Percentiles rank a stretch among this genome's conserved stretches.
Evolutionary conservation across 2,888 invertebrate genomes (phyloP).

Genomic region (Acrobasis consociella): DNA sequence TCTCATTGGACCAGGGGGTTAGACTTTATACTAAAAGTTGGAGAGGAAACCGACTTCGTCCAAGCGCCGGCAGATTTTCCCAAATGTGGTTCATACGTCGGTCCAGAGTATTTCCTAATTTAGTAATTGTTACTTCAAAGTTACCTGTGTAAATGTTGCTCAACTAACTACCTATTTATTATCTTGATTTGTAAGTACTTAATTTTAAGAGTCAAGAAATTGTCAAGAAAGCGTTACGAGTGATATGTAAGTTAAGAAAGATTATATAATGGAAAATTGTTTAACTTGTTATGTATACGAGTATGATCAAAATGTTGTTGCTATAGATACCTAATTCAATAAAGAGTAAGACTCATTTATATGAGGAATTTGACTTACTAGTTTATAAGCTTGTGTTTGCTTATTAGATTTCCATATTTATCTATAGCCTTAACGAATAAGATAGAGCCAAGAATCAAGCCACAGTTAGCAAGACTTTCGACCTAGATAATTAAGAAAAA

Average conservation of each 20-base stretch:
- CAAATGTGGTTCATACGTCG: slow-evolving; percentile 88
- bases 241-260: slow-evolving; percentile 9
- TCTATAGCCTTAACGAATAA: no score
- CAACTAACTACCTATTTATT: slow-evolving; percentile 7
- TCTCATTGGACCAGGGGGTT: slow-evolving; percentile 89
- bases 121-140: slow-evolving; percentile 32
- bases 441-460: no score
- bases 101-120: slow-evolving; percentile 89
- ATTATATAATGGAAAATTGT: not conserved
- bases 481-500: no score
- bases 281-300: not conserved
- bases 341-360: no score
- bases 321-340: no score
- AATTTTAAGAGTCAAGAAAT: slow-evolving; percentile 20
- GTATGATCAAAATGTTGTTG: not conserved
- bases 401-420: no score
- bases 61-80: slow-evolving; percentile 88
- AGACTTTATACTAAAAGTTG: slow-evolving; percentile 89
- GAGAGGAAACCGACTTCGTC: slow-evolving; percentile 85
- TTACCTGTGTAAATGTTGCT: slow-evolving; percentile 7
- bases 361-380: no score
- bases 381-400: no score
- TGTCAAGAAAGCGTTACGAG: slow-evolving; percentile 15
- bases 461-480: no score
- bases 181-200: slow-evolving; percentile 1